A percentile compares a stretch with the other conserved stretches of the same genome.
phyloP scores from a whole-genome alignment of 2,888 invertebrate species.

The Blera fallax region DNA sequence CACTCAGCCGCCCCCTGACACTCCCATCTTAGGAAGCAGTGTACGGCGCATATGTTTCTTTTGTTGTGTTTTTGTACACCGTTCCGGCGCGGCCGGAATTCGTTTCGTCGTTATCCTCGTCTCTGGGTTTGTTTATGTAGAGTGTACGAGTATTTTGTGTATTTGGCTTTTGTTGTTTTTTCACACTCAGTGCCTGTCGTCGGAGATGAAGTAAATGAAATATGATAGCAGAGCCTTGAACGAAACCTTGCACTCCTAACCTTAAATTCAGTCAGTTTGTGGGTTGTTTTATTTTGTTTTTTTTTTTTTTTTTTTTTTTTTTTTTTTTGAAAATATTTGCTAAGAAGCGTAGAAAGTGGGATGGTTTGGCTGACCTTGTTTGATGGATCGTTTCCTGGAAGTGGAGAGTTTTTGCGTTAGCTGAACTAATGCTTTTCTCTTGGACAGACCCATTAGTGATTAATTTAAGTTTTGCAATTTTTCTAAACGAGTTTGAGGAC shows the following conservation, averaged over 20 bases:
- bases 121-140: slow-evolving; percentile 47
- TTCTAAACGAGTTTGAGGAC: not conserved
- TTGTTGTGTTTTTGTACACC: slow-evolving; percentile 40
- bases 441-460: slow-evolving; percentile 32
- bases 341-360: not conserved
- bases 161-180: slow-evolving; percentile 29
- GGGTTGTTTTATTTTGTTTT: slow-evolving; percentile 20
- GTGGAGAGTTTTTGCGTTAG: slow-evolving; percentile 6
- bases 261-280: slow-evolving; percentile 58
- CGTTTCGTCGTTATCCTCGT: slow-evolving; percentile 15
- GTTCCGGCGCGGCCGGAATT: slow-evolving; percentile 43
- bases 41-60: slow-evolving; percentile 26
- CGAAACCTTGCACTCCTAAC: slow-evolving; percentile 62
- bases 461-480: slow-evolving; percentile 42
- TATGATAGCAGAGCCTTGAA: slow-evolving; percentile 61
- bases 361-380: slow-evolving; percentile 31
- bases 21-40: not conserved
- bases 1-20: slow-evolving; percentile 24
- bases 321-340: slow-evolving; percentile 23
- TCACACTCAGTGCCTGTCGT: slow-evolving; percentile 20
- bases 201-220: slow-evolving; percentile 43
- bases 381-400: slow-evolving; percentile 48
- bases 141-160: slow-evolving; percentile 35
- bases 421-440: slow-evolving; percentile 26
- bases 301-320: not conserved